A percentile compares a stretch with the other conserved stretches of the same genome.
phyloP scores from a whole-genome alignment of 2,797 vertebrate species.

The Rhinophrynus dorsalis region DNA sequence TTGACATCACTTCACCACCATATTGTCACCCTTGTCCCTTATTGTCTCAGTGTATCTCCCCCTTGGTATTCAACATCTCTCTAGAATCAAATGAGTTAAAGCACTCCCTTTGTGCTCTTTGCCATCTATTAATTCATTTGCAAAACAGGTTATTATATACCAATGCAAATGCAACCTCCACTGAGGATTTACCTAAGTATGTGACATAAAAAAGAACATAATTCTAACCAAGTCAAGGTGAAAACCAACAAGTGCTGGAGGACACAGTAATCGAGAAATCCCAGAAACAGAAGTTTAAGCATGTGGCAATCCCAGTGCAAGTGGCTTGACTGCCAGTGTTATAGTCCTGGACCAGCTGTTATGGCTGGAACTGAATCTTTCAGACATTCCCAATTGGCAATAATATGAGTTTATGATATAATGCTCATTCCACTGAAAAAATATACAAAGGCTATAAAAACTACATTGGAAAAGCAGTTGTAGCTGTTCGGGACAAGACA shows the following conservation, averaged over 20 bases:
- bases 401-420: background rate
- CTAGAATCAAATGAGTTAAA: too few relatives aligned
- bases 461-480: too few relatives aligned
- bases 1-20: too few relatives aligned
- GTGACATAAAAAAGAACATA: slow-evolving; percentile 5
- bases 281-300: slow-evolving; percentile 24
- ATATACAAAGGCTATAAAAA: too few relatives aligned
- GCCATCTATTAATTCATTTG: too few relatives aligned
- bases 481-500: too few relatives aligned
- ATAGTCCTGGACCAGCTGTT: slow-evolving; percentile 22
- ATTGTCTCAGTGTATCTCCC: too few relatives aligned
- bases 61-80: too few relatives aligned
- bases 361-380: background rate
- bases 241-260: slow-evolving; percentile 28
- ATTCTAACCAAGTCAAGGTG: slow-evolving; percentile 27
- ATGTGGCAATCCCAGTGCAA: slow-evolving; percentile 21
- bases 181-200: slow-evolving; percentile 2
- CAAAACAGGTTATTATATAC: too few relatives aligned
- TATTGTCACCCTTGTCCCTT: too few relatives aligned
- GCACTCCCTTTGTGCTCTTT: too few relatives aligned
- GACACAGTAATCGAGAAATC: slow-evolving; percentile 18
- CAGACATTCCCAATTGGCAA: background rate
- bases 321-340: background rate
- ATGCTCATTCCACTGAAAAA: background rate
- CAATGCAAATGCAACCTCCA: slow-evolving; percentile 12